Percentiles rank a stretch among this genome's conserved stretches.
These are phyloP conservation scores for Apamea epomidion DNA, from an alignment of 2,888 invertebrate genomes.

Conservation along the genomic window DNA sequence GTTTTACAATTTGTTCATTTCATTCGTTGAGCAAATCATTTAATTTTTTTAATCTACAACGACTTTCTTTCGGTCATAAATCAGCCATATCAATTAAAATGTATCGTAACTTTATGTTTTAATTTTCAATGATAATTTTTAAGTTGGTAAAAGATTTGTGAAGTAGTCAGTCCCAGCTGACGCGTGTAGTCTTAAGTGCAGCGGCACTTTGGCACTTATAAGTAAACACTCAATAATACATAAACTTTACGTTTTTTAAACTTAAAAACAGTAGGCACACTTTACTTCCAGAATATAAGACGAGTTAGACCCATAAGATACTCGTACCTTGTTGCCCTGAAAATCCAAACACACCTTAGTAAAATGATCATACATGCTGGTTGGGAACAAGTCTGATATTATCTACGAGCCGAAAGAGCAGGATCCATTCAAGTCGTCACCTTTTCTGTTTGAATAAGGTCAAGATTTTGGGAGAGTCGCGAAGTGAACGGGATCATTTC, in stretches of 20 bases:
- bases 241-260: no score
- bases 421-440: slow-evolving; percentile 71
- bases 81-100: slow-evolving; percentile 56
- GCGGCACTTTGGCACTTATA: background rate
- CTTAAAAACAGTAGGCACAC: background rate
- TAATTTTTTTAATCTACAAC: slow-evolving; percentile 52
- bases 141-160: slow-evolving; percentile 6
- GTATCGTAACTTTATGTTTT: slow-evolving; percentile 27
- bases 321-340: slow-evolving; percentile 71
- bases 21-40: slow-evolving; percentile 16
- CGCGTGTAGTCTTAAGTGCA: no score
- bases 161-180: background rate
- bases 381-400: slow-evolving; percentile 76
- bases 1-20: slow-evolving; percentile 5
- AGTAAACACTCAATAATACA: background rate
- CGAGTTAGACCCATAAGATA: slow-evolving; percentile 68
- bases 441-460: slow-evolving; percentile 79
- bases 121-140: slow-evolving; percentile 18
- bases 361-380: slow-evolving; percentile 77
- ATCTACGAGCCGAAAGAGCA: slow-evolving; percentile 62
- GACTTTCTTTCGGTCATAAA: slow-evolving; percentile 42
- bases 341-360: slow-evolving; percentile 71
- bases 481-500: slow-evolving; percentile 70
- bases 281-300: slow-evolving; percentile 73
- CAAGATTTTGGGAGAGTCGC: slow-evolving; percentile 71